Conservation (phyloP, 2,888 invertebrate species). For the Ichneumoninae sp. region DNA sequence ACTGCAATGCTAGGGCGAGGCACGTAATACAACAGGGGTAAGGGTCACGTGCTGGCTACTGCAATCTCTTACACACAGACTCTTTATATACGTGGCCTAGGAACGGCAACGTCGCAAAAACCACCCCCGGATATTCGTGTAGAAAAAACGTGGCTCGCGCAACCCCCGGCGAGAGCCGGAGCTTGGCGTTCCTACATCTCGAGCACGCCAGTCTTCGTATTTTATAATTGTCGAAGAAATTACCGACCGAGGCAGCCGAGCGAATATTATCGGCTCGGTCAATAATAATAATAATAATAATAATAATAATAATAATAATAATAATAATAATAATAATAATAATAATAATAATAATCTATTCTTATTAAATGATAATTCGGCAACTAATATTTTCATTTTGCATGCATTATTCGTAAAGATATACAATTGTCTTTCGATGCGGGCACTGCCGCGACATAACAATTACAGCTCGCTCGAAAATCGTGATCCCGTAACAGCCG, state of each 20-base stretch:
- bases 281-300: not conserved
- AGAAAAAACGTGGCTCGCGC: constrained; percentile 59
- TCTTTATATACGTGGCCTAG: constrained; percentile 60
- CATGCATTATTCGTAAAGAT: not conserved
- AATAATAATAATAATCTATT: not conserved
- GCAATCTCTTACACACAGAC: constrained; percentile 51
- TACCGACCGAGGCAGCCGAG: not conserved
- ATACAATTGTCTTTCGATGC: not conserved
- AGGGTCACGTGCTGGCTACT: constrained; percentile 43
- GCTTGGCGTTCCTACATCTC: constrained; percentile 16
- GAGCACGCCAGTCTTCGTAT: constrained; percentile 2
- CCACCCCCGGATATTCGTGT: constrained; percentile 50
- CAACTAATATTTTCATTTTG: no score
- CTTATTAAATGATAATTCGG: not conserved
- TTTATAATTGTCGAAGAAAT: constrained; percentile 25
- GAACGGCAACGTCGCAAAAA: constrained; percentile 70
- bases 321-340: not conserved
- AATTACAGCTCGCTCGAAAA: not conserved
- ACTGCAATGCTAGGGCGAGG: constrained; percentile 31
- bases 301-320: not conserved
- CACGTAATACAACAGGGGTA: constrained; percentile 27
- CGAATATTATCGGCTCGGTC: not conserved
- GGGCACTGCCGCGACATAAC: not conserved
- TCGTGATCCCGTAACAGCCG: not conserved
- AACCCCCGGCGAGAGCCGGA: not conserved